These are phyloP conservation scores for Formica selysi DNA, from an alignment of 1,140 invertebrate species.

Conservation along the genomic window DNA sequence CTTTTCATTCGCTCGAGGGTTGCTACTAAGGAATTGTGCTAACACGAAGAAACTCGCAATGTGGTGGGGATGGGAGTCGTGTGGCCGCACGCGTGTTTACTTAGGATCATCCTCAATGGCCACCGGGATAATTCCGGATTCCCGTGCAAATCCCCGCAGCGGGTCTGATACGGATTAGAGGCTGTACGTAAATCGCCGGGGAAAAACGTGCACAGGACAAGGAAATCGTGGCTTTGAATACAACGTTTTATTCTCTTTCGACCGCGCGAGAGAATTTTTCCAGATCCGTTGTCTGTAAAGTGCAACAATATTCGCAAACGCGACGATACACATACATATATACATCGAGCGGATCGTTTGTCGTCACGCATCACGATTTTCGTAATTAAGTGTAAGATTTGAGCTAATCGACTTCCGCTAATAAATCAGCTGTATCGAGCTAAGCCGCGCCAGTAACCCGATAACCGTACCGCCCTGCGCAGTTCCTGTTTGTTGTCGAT, in stretches of 20 bases:
- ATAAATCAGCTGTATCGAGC: constrained; percentile 64
- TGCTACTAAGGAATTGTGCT: constrained; percentile 42
- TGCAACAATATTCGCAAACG: background rate
- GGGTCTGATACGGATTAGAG: constrained; percentile 72
- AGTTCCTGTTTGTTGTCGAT: constrained; percentile 76
- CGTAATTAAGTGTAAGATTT: constrained; percentile 69
- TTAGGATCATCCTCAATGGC: constrained; percentile 80
- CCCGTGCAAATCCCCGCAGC: constrained; percentile 69
- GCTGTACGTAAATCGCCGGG: constrained; percentile 31
- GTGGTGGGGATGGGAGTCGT: constrained; percentile 80
- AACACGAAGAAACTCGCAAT: constrained; percentile 15
- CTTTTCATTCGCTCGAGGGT: constrained; percentile 73
- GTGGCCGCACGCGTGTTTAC: constrained; percentile 82
- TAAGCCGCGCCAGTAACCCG: constrained; percentile 56
- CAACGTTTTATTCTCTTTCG: background rate
- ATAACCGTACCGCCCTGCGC: constrained; percentile 68
- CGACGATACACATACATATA: background rate
- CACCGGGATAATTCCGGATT: constrained; percentile 71
- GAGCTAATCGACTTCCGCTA: constrained; percentile 72
- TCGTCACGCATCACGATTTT: constrained; percentile 39
- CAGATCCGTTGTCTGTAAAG: too few species aligned
- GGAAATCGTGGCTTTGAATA: background rate
- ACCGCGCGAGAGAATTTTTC: background rate
- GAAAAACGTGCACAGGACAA: constrained; percentile 5
- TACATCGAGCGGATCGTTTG: background rate